Conservation (phyloP, 92 coral and sea anemone species). For the Epizoanthus fatuus region DNA sequence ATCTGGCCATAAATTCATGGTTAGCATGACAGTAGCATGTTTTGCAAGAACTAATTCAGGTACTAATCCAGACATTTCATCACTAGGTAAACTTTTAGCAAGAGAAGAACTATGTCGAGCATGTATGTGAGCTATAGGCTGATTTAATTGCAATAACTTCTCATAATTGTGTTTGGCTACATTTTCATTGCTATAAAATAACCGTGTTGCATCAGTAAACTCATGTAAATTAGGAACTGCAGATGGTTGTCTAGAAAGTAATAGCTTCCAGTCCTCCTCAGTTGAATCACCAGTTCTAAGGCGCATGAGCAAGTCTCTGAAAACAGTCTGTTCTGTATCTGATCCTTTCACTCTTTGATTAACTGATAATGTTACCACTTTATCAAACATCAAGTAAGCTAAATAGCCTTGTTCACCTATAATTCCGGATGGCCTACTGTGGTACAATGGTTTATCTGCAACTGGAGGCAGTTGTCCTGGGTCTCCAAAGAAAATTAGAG, state of each 20-base stretch:
- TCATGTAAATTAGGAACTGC: constrained; percentile 19
- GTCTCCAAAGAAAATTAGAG: constrained; percentile 59
- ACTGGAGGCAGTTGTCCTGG: constrained; percentile 71
- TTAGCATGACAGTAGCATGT: too few relatives aligned
- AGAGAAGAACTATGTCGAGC: constrained; percentile 32
- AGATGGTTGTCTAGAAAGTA: constrained; percentile 65
- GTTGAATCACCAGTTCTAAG: constrained; percentile 56
- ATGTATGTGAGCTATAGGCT: constrained; percentile 47
- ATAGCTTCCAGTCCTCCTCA: constrained; percentile 65
- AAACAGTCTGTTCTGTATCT: constrained; percentile 49
- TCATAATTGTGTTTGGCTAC: constrained; percentile 54
- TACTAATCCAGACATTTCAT: too few relatives aligned
- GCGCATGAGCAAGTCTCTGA: constrained; percentile 53
- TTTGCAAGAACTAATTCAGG: too few relatives aligned
- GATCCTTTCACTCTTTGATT: constrained; percentile 61
- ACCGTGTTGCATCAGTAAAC: constrained; percentile 48
- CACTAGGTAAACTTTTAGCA: too few relatives aligned
- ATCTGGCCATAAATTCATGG: too few relatives aligned
- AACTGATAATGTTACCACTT: constrained; percentile 43
- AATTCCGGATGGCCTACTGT: constrained; percentile 45
- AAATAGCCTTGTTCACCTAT: constrained; percentile 73
- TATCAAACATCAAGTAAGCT: constrained; percentile 69
- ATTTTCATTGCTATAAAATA: constrained; percentile 53
- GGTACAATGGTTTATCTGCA: constrained; percentile 72
- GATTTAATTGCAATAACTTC: constrained; percentile 19